Base-by-base conservation (phyloP, 1,140 invertebrate genomes). In the Kradibia gibbosae region DNA sequence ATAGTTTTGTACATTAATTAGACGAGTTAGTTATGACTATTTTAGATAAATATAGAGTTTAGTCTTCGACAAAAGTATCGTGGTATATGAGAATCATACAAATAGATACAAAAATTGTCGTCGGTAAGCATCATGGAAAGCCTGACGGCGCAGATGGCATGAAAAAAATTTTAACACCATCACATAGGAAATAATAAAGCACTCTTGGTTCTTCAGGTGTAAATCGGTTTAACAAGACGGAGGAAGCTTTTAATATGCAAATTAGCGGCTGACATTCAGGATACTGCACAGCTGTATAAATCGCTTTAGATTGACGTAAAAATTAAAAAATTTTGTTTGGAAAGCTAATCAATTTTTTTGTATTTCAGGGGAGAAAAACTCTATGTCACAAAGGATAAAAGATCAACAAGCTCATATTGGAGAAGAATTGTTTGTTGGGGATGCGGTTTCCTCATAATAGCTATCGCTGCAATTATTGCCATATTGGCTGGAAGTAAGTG, bases 351-450 rank as follows among this genome's bases (percentile, higher is more conserved):
- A 55, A 73, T 48, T 34, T 20, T 74, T 78, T 82, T 78, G 4
- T 79, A 7, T 94, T 94, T 67, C 93, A 95, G 95, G 89, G 95
- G 95, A 75, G 95, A 96, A 89, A 96, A 96, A 88, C 88, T 96
- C 53, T 96, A 96, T 85, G 94, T 96, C 70, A 96, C 95, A 20
- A 95, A 95, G 86, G 95, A 96, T 87, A 96, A 96, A 86, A 91
- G 95, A 65, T 93, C 93, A 8, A 93, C 93, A 80, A 94, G 93
- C 80, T 94, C 93, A 45, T 92, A 92, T 11, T 94, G 94, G 91
- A 94, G 93, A 87, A 92, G 93, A 86, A 93, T 93, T 80, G 88
- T 94, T 2, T 95, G 94, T 85, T 95, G 94, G 94, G 93, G 92
- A 71, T 88, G 92, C 77, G 93, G 93, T 39, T 87, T 95, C 31